These are phyloP conservation scores for Paguma larvata DNA, from an alignment of 2,797 vertebrate species.

Conservation along the genomic window DNA sequence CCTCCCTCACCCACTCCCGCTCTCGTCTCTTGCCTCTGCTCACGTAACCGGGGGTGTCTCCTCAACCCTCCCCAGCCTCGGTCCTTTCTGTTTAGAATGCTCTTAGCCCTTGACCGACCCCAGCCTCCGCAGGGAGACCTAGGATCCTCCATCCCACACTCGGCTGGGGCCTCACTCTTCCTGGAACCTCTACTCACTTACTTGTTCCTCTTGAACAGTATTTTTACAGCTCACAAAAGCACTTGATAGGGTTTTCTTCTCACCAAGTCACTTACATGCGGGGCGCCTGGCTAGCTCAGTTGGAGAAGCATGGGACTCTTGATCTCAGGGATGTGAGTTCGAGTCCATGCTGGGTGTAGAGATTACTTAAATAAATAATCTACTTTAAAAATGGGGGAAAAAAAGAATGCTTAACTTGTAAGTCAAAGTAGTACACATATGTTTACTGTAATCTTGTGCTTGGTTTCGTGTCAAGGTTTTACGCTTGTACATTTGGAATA, in stretches of 20 bases:
- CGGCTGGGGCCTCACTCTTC: neutral
- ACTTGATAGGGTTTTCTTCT: neutral
- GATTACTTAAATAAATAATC: neutral
- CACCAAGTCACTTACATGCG: neutral
- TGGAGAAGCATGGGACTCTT: neutral
- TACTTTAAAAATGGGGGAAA: neutral
- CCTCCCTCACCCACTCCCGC: neutral
- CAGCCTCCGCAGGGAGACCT: neutral
- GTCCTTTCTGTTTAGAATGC: neutral
- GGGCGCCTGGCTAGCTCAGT: neutral
- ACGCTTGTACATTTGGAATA: neutral
- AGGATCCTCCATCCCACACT: neutral
- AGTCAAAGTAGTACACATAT: neutral
- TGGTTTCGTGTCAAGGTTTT: neutral
- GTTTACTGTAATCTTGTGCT: neutral
- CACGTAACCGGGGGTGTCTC: neutral
- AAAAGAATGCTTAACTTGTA: neutral
- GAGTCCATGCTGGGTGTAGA: neutral
- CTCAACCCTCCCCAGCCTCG: rapidly evolving
- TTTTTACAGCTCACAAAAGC: neutral
- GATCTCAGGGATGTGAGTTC: neutral
- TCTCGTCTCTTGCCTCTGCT: neutral
- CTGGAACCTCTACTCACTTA: neutral
- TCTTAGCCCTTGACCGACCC: neutral
- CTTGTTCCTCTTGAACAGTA: neutral